These are phyloP conservation scores for Riparia riparia DNA, from an alignment of 2,113 vertebrate genomes.

Conservation along the genomic window DNA sequence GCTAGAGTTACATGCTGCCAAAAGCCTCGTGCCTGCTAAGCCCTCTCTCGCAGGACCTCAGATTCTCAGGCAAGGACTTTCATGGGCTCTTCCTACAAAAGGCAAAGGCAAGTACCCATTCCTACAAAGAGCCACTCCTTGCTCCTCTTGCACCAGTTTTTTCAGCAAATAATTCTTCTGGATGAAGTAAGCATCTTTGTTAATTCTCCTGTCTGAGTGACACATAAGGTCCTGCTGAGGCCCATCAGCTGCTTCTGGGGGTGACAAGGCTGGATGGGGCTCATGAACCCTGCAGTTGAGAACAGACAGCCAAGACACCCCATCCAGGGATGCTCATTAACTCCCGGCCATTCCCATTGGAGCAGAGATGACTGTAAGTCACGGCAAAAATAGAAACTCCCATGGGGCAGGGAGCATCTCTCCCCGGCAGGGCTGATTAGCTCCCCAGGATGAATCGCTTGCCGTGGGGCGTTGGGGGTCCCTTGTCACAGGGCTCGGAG, in stretches of 20 bases:
- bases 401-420: background rate
- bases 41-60: background rate
- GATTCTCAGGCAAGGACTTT: background rate
- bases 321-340: slow-evolving; percentile 27
- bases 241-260: background rate
- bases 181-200: background rate
- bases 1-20: background rate
- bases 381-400: background rate
- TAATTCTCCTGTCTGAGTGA: background rate
- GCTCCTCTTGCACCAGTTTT: background rate
- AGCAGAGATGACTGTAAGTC: background rate
- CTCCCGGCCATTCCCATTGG: background rate
- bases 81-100: background rate
- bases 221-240: background rate
- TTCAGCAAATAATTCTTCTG: background rate
- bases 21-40: background rate
- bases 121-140: background rate
- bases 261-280: background rate
- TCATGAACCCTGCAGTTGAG: background rate
- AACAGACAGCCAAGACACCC: background rate
- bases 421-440: background rate
- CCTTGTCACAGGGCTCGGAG: background rate
- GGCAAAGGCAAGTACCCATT: background rate
- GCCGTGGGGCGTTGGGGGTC: background rate
- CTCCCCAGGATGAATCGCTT: background rate